A percentile compares a stretch with the other conserved stretches of the same genome.
Conservation (phyloP, 1,140 invertebrate genomes). For the Euwallacea fornicatus region DNA sequence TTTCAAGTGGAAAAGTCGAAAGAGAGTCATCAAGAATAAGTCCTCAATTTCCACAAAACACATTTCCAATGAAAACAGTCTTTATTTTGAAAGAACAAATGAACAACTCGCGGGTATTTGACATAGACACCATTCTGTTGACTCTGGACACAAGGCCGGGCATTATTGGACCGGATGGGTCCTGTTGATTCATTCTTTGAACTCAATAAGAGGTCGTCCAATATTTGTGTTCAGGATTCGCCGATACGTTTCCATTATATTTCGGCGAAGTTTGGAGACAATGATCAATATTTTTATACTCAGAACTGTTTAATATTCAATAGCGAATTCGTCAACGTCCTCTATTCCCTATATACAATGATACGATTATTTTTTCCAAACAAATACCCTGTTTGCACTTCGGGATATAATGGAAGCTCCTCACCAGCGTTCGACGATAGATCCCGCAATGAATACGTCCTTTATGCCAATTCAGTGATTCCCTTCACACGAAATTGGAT, state of each 20-base stretch:
- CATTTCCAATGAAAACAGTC: slow-evolving; percentile 17
- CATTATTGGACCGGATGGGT: slow-evolving; percentile 45
- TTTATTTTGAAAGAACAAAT: slow-evolving; percentile 44
- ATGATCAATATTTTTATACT: too few relatives aligned
- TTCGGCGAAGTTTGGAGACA: too few relatives aligned
- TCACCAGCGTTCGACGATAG: slow-evolving; percentile 34
- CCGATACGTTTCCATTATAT: too few relatives aligned
- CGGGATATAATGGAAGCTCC: slow-evolving; percentile 32
- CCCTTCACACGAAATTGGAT: slow-evolving; percentile 46
- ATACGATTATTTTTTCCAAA: slow-evolving; percentile 33
- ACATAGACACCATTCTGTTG: slow-evolving; percentile 44
- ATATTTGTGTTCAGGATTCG: slow-evolving; percentile 20
- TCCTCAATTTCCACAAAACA: not conserved
- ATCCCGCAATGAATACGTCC: slow-evolving; percentile 44
- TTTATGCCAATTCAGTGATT: slow-evolving; percentile 44
- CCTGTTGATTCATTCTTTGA: slow-evolving; percentile 51
- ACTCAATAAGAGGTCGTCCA: slow-evolving; percentile 45
- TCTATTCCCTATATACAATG: slow-evolving; percentile 13
- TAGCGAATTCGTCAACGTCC: not conserved
- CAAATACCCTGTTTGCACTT: slow-evolving; percentile 32
- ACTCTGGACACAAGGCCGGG: slow-evolving; percentile 42
- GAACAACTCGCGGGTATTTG: slow-evolving; percentile 45
- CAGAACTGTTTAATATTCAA: too few relatives aligned
- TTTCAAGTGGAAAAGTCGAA: too few relatives aligned
- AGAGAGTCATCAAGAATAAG: not conserved